Evolutionary conservation across 1,140 invertebrate species (phyloP), one percentile per base, ranked within the genome.

Genomic region (Galleria mellonella): DNA sequence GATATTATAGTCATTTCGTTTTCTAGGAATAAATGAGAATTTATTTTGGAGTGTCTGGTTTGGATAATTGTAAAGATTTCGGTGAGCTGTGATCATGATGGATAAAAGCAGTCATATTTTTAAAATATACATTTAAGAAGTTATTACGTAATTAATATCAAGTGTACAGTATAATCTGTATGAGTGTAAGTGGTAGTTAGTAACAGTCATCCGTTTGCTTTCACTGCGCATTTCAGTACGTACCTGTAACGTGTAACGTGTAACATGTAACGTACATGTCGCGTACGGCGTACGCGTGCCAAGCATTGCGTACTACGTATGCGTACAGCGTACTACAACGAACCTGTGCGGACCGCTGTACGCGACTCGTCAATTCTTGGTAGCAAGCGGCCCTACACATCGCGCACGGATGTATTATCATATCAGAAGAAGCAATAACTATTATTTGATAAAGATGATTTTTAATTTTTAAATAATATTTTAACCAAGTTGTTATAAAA

Each of bases 101-200:
- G 82, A 79, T 79, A 78, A 83, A 84, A 68, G 72, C 71, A 83
- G 78, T 83, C 78, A 85, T 85, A 83, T 85, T 83, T 85, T 82
- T 83, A 77, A 73, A 81, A 77, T 79, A 55, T 61, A 84, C 58
- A 69, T 70, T 62, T 83, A 83, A 81, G 78, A 14, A 75, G 70
- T 81, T 82, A 79, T 72, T 67, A 73, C 63, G 72, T 81, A 74
- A 75, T 71, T 62, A 68, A 47, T 62, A 61, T 48, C 55, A 45
- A 46, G 30, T 49, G 58, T 66, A 62, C 60, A 60, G 66, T 23
- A 44, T 28, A 43, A 55, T 40, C 47, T 57, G 55, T 57, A 57
- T 50, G 47, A 33, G 28, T 47, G 12, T 44, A 35, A 40, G 41
- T 31, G 47, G 30, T 38, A 40, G 41, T 32, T 23, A 37, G 43